Percentiles rank a stretch among this genome's conserved stretches.
Evolutionary conservation across 2,113 vertebrate genomes (phyloP).

Genomic region (Triplophysa rosa): DNA sequence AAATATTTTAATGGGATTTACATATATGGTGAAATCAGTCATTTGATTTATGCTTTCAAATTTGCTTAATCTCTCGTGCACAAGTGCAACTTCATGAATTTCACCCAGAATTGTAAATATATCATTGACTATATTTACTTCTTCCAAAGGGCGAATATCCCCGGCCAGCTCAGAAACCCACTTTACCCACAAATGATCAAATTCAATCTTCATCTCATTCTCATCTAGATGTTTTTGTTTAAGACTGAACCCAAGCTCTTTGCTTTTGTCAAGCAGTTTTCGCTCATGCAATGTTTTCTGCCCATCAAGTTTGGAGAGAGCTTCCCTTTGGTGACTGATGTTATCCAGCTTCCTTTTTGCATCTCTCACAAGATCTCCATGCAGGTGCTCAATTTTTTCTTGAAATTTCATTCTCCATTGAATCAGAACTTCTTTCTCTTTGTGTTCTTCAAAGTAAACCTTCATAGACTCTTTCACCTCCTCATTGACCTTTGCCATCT

Average conservation of each 20-base stretch:
- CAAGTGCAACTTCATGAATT: constrained; percentile 19
- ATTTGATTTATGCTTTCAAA: background rate
- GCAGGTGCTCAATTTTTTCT: constrained; percentile 50
- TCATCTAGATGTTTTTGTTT: constrained; percentile 45
- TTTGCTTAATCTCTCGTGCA: background rate
- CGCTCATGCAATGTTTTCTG: constrained; percentile 50
- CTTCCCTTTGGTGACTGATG: constrained; percentile 50
- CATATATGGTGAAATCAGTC: background rate
- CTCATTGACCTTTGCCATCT: constrained; percentile 30
- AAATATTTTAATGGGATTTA: background rate
- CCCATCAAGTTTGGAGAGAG: constrained; percentile 44
- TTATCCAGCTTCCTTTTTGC: constrained; percentile 50
- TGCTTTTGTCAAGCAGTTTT: constrained; percentile 55
- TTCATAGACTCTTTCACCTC: constrained; percentile 54
- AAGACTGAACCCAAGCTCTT: constrained; percentile 52
- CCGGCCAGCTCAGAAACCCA: constrained; percentile 51
- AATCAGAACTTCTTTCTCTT: constrained; percentile 59
- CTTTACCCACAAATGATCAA: constrained; percentile 50
- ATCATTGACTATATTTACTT: constrained; percentile 48
- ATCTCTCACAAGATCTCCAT: constrained; percentile 53
- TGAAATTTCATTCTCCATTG: constrained; percentile 62
- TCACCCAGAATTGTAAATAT: constrained; percentile 57
- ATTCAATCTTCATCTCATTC: constrained; percentile 48
- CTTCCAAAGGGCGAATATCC: background rate
- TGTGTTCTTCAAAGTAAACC: constrained; percentile 62